Conservation (phyloP, 53 echinoderm and acorn worm genomes). For the Henricia sp. region DNA sequence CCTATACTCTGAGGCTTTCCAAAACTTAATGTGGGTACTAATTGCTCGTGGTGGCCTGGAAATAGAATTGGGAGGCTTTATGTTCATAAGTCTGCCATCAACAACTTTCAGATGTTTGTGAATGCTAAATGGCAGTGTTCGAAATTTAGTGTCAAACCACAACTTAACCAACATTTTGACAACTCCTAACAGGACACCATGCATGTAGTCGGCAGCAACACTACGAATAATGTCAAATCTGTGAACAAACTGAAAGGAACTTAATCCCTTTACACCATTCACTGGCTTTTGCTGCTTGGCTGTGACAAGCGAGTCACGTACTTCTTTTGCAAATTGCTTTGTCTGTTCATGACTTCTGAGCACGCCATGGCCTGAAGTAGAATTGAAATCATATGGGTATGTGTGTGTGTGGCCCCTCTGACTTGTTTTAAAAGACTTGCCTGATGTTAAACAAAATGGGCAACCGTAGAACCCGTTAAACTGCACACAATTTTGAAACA, state of each 20-base stretch:
- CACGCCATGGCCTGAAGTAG: conserved; percentile 12
- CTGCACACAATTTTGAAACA: no score
- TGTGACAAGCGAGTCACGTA: neutral
- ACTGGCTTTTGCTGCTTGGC: neutral
- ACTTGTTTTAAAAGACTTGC: neutral
- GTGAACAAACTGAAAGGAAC: neutral
- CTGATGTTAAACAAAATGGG: conserved; percentile 37
- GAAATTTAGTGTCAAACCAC: conserved; percentile 52
- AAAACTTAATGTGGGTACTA: conserved; percentile 18
- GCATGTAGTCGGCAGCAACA: conserved; percentile 36
- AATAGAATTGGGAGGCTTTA: conserved; percentile 56
- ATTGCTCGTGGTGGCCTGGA: conserved; percentile 31
- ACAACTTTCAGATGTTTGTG: conserved; percentile 29
- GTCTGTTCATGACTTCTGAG: conserved; percentile 26
- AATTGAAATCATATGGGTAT: conserved; percentile 41
- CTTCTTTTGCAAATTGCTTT: neutral
- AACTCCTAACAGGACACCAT: conserved; percentile 50
- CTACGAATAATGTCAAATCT: conserved; percentile 40
- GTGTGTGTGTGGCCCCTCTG: conserved; percentile 40
- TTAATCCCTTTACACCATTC: conserved; percentile 26
- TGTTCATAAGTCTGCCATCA: conserved; percentile 35
- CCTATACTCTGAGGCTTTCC: conserved; percentile 66
- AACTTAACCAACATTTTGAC: conserved; percentile 31
- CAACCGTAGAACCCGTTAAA: no score
- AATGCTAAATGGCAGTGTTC: conserved; percentile 31